These are phyloP conservation scores for Oophaga sylvatica DNA, from an alignment of 2,797 vertebrate species.

Conservation along the genomic window DNA sequence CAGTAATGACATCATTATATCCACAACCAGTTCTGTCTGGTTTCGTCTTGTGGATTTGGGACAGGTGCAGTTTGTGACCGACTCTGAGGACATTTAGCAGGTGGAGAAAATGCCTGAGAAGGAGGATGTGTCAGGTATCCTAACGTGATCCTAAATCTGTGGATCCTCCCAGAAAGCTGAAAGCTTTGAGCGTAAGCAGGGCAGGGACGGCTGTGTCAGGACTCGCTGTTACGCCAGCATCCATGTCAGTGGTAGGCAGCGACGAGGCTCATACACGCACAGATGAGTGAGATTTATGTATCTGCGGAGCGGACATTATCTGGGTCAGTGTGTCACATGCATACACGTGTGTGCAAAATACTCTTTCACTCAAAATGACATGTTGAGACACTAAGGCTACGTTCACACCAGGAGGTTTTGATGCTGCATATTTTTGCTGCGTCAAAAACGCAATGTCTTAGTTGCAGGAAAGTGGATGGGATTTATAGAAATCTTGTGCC, in stretches of 20 bases:
- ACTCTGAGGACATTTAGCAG: constrained; percentile 22
- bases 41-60: neutral
- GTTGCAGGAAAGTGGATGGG: no score
- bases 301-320: neutral
- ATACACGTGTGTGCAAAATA: no score
- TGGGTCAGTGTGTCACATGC: neutral
- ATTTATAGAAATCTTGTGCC: no score
- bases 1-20: neutral
- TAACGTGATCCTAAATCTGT: neutral
- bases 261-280: neutral
- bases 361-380: no score
- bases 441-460: no score
- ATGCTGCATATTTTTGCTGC: no score
- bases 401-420: no score
- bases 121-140: constrained; percentile 42
- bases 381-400: no score
- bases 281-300: neutral
- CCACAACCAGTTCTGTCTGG: neutral
- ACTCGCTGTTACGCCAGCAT: constrained; percentile 20
- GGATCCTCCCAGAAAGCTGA: neutral
- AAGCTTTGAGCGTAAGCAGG: neutral
- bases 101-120: constrained; percentile 9
- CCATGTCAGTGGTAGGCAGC: neutral
- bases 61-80: constrained; percentile 23
- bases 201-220: constrained; percentile 26